phyloP scores from a whole-genome alignment of 2,888 invertebrate genomes.

The Megaustenia siamemsis region DNA sequence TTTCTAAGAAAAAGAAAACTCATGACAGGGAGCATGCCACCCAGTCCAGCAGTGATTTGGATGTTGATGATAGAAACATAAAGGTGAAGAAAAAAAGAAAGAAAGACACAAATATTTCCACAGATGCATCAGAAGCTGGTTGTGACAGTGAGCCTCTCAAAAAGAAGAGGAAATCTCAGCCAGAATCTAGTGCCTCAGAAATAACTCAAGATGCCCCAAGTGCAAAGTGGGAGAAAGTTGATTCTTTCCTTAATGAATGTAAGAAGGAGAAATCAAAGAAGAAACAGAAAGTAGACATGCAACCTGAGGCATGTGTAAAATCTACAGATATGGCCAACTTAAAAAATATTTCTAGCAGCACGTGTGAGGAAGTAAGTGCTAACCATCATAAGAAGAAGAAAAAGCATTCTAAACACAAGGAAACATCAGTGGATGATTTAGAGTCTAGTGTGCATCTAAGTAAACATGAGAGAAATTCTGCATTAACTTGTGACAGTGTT shows the following conservation, averaged over 20 bases:
- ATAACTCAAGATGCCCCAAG: background rate
- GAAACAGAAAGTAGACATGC: background rate
- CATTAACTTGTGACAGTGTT: too few relatives aligned
- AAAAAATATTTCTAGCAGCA: too few relatives aligned
- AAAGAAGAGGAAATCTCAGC: background rate
- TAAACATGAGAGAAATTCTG: too few relatives aligned
- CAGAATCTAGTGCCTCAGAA: background rate
- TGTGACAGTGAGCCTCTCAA: background rate
- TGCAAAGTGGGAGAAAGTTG: background rate
- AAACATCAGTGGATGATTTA: too few relatives aligned
- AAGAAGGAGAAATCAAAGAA: background rate
- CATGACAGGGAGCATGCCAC: background rate
- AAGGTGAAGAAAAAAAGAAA: slow-evolving; percentile 4
- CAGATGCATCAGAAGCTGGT: background rate
- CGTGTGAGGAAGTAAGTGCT: too few relatives aligned
- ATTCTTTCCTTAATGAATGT: background rate
- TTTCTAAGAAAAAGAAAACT: background rate
- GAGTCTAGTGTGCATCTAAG: too few relatives aligned
- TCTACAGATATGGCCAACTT: too few relatives aligned
- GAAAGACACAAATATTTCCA: background rate
- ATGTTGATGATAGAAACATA: background rate
- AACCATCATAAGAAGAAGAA: too few relatives aligned
- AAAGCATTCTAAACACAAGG: too few relatives aligned
- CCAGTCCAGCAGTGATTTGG: background rate
- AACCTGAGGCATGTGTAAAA: too few relatives aligned